Percentiles rank a stretch among this genome's conserved stretches.
Evolutionary conservation across 2,888 invertebrate genomes (phyloP).

Genomic region (Dynastes maya): DNA sequence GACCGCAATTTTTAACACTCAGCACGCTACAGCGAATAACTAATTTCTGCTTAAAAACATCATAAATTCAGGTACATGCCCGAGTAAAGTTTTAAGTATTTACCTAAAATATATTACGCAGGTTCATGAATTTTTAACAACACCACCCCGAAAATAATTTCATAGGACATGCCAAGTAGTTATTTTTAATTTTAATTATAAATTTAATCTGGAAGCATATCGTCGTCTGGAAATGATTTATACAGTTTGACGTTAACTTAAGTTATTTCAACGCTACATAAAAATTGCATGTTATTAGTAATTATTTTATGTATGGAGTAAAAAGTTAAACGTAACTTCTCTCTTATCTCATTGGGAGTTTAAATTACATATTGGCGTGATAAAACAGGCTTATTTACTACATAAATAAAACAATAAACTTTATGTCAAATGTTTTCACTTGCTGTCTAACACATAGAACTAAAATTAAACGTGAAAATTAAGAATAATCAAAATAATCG

Average conservation of each 20-base stretch:
- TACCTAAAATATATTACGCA: constrained; percentile 17
- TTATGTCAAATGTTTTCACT: too few relatives aligned
- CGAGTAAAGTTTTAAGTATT: constrained; percentile 29
- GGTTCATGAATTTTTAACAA: constrained; percentile 27
- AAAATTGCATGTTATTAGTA: too few relatives aligned
- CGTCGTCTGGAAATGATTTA: constrained; percentile 11
- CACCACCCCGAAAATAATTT: constrained; percentile 3
- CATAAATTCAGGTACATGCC: constrained; percentile 25
- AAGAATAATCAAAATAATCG: too few relatives aligned
- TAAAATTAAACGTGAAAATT: too few relatives aligned
- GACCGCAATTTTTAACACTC: constrained; percentile 40
- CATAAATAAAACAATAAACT: too few relatives aligned
- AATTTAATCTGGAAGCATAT: not conserved
- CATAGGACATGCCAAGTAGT: not conserved
- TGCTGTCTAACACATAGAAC: too few relatives aligned
- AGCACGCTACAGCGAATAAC: constrained; percentile 32
- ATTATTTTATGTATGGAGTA: too few relatives aligned
- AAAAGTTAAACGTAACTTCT: too few relatives aligned
- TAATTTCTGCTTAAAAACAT: constrained; percentile 24
- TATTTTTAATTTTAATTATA: constrained; percentile 22
- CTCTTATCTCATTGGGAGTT: too few relatives aligned
- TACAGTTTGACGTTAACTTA: not conserved
- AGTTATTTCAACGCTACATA: too few relatives aligned
- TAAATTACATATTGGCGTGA: too few relatives aligned
- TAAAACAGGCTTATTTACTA: too few relatives aligned